Percentiles rank a stretch among this genome's conserved stretches.
Evolutionary conservation across 2,888 invertebrate genomes (phyloP).

Genomic region (Panopea generosa): DNA sequence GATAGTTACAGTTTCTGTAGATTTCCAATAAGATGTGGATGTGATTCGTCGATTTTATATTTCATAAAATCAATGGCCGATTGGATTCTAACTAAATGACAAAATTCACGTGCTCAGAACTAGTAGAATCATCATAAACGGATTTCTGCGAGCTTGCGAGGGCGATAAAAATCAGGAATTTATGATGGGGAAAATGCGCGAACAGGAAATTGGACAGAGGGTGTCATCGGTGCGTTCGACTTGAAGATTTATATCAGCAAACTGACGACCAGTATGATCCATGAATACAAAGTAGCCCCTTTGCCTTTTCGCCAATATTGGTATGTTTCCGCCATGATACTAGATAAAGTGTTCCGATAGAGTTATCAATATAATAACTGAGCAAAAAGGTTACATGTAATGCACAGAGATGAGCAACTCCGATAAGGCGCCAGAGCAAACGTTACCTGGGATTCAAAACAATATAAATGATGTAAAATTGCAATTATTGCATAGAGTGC

Average conservation of each 20-base stretch:
- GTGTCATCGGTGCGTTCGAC: conserved; percentile 26
- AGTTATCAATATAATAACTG: no score
- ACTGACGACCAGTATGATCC: conserved; percentile 10
- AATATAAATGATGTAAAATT: no score
- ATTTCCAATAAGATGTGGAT: neutral
- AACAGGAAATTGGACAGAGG: conserved; percentile 33
- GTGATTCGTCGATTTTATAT: conserved; percentile 5
- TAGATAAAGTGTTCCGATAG: no score
- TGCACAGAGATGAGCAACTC: no score
- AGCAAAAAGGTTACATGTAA: no score
- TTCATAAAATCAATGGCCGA: conserved; percentile 1
- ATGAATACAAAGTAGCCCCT: conserved; percentile 35
- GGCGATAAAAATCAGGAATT: conserved; percentile 13
- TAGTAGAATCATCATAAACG: conserved; percentile 9
- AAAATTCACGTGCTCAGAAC: neutral
- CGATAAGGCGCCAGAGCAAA: no score
- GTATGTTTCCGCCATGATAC: no score
- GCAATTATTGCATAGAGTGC: no score
- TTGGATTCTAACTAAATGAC: neutral
- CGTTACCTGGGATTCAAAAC: no score
- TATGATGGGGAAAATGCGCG: conserved; percentile 37
- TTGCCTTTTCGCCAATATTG: neutral
- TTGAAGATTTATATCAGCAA: conserved; percentile 30
- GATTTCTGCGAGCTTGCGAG: conserved; percentile 12
- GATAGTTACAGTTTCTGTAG: neutral